Conservation (phyloP, 2,888 invertebrate species). For the Oscheius sp. region DNA sequence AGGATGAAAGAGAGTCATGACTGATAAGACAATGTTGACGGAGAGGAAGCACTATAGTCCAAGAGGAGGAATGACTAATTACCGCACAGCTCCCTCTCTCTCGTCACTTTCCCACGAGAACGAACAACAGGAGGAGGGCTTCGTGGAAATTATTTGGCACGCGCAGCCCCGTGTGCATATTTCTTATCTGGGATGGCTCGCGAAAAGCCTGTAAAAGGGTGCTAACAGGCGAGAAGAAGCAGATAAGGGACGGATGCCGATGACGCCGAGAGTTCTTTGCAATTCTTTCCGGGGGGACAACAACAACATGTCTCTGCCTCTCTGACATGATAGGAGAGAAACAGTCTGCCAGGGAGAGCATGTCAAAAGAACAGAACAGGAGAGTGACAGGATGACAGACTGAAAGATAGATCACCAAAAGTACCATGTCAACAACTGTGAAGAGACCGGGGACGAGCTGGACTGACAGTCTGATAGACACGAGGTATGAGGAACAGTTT, state of each 20-base stretch:
- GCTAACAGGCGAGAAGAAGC: conserved; percentile 8
- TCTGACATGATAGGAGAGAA: background rate
- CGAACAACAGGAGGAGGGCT: background rate
- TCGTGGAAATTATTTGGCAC: conserved; percentile 9
- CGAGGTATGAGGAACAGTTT: too few relatives aligned
- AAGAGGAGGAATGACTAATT: conserved; percentile 16
- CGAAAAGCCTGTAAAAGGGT: conserved; percentile 27
- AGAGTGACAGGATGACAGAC: too few relatives aligned
- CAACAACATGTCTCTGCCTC: background rate
- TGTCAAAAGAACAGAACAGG: background rate
- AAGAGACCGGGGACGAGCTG: too few relatives aligned
- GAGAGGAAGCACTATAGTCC: background rate
- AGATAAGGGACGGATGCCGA: conserved; percentile 28
- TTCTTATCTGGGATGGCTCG: background rate
- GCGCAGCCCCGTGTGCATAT: background rate
- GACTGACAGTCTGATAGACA: too few relatives aligned
- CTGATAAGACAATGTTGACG: background rate
- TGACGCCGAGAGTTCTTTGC: background rate
- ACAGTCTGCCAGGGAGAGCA: conserved; percentile 4
- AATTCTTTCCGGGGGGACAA: background rate
- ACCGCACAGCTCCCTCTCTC: background rate
- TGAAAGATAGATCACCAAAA: too few relatives aligned
- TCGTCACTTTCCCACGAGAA: conserved; percentile 4
- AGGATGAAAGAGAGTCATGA: too few relatives aligned
- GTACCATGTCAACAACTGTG: too few relatives aligned